Conservation (phyloP, 2,888 invertebrate species). For the Vandiemenella viatica region DNA sequence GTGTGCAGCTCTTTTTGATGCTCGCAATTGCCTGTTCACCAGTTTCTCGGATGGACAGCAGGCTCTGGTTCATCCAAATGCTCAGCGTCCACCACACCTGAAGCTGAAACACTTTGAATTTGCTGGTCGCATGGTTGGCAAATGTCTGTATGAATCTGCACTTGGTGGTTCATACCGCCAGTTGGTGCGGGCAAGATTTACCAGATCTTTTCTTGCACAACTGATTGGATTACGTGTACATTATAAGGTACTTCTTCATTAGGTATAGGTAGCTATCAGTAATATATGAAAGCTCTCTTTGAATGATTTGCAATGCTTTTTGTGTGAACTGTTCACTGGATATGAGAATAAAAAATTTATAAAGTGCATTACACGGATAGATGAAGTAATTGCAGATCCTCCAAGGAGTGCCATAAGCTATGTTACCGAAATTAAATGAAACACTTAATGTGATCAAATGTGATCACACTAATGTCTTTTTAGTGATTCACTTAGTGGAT, state of each 20-base stretch:
- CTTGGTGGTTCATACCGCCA: constrained; percentile 75
- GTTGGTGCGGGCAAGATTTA: constrained; percentile 77
- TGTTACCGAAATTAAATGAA: too few relatives aligned
- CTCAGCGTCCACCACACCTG: constrained; percentile 53
- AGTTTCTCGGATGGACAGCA: constrained; percentile 76
- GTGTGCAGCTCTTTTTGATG: constrained; percentile 75
- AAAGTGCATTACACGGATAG: too few relatives aligned
- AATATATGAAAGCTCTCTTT: too few relatives aligned
- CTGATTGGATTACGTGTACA: constrained; percentile 84
- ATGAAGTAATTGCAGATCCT: too few relatives aligned
- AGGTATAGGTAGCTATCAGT: neutral
- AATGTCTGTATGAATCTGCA: constrained; percentile 87
- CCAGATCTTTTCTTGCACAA: constrained; percentile 84
- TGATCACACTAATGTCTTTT: too few relatives aligned
- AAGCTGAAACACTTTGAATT: constrained; percentile 84
- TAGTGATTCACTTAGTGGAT: too few relatives aligned
- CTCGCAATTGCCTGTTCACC: constrained; percentile 64
- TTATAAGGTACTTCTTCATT: constrained; percentile 51
- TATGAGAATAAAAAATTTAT: too few relatives aligned
- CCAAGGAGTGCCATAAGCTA: too few relatives aligned
- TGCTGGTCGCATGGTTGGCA: constrained; percentile 85
- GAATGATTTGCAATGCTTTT: too few relatives aligned
- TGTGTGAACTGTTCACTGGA: too few relatives aligned
- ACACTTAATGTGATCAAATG: too few relatives aligned
- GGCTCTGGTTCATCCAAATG: constrained; percentile 81